A percentile compares a stretch with the other conserved stretches of the same genome.
Evolutionary conservation across 2,888 invertebrate genomes (phyloP).

Genomic region (Xestia xanthographa): DNA sequence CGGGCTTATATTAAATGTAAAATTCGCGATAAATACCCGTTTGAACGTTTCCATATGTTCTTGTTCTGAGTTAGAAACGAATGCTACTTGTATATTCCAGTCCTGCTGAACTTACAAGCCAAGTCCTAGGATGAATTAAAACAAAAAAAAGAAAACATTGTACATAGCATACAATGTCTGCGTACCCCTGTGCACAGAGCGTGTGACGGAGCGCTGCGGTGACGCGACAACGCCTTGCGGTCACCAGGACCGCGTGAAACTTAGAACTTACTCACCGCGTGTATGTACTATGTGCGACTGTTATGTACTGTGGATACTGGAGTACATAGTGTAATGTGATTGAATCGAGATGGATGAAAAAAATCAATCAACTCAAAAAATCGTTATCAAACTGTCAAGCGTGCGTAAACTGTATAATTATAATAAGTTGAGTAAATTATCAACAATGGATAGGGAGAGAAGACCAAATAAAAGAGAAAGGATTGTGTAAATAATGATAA

Average conservation of each 20-base stretch:
- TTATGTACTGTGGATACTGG: conserved; percentile 10
- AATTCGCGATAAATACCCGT: no score
- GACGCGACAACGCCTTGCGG: conserved; percentile 65
- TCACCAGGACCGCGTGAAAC: conserved; percentile 59
- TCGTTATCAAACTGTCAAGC: background rate
- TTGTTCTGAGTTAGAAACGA: no score
- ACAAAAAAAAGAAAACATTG: background rate
- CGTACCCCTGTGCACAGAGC: conserved; percentile 38
- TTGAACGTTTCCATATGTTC: no score
- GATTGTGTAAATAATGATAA: no score
- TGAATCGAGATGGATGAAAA: no score
- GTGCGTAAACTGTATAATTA: background rate
- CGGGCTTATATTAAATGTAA: no score
- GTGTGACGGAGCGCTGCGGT: conserved; percentile 66
- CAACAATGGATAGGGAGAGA: no score
- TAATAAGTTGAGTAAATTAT: background rate
- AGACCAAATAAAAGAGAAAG: no score
- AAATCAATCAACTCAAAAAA: no score
- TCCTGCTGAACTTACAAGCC: background rate
- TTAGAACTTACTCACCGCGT: conserved; percentile 62
- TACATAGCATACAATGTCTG: conserved; percentile 8
- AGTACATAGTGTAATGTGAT: conserved; percentile 21
- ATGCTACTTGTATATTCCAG: no score
- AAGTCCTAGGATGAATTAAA: background rate
- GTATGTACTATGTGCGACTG: conserved; percentile 14